A percentile compares a stretch with the other conserved stretches of the same genome.
Evolutionary conservation across 2,888 invertebrate genomes (phyloP).

Genomic region (Galerucella calmariensis): DNA sequence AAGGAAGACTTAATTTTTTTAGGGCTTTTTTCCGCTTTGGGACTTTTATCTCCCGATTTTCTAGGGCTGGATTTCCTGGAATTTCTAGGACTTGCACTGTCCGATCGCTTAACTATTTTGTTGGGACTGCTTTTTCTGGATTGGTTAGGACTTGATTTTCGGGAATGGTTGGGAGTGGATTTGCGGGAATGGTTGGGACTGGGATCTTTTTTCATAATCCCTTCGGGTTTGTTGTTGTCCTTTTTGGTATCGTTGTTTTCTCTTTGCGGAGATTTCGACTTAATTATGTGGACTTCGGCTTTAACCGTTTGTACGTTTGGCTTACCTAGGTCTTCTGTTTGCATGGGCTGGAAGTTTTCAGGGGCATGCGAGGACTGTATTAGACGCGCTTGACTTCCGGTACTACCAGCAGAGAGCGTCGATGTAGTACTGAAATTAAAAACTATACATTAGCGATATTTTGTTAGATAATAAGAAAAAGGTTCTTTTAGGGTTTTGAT

Average conservation of each 20-base stretch:
- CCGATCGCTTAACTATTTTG: conserved; percentile 43
- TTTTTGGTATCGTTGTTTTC: conserved; percentile 53
- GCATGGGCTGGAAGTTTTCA: conserved; percentile 88
- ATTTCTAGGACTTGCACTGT: conserved; percentile 47
- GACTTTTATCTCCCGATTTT: conserved; percentile 56
- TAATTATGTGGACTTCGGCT: conserved; percentile 60
- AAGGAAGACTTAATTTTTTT: conserved; percentile 61
- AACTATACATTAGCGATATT: neutral
- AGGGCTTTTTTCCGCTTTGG: conserved; percentile 51
- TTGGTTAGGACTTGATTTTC: conserved; percentile 45
- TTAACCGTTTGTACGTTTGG: conserved; percentile 65
- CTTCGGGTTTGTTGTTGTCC: conserved; percentile 42
- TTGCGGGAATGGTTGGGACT: conserved; percentile 49
- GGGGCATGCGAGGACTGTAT: conserved; percentile 95
- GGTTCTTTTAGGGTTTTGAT: neutral
- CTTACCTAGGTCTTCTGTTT: conserved; percentile 92
- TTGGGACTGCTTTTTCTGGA: conserved; percentile 48
- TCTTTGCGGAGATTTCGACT: conserved; percentile 40
- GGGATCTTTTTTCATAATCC: conserved; percentile 50
- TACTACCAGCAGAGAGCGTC: conserved; percentile 92
- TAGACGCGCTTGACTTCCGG: conserved; percentile 91
- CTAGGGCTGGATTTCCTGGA: conserved; percentile 50
- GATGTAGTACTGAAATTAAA: conserved; percentile 83
- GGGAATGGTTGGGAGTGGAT: conserved; percentile 50
- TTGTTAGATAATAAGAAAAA: neutral